Evolutionary conservation across 30 jellyfish, hydroid and myxozoan species (phyloP).

Genomic region (Pelagia noctiluca): DNA sequence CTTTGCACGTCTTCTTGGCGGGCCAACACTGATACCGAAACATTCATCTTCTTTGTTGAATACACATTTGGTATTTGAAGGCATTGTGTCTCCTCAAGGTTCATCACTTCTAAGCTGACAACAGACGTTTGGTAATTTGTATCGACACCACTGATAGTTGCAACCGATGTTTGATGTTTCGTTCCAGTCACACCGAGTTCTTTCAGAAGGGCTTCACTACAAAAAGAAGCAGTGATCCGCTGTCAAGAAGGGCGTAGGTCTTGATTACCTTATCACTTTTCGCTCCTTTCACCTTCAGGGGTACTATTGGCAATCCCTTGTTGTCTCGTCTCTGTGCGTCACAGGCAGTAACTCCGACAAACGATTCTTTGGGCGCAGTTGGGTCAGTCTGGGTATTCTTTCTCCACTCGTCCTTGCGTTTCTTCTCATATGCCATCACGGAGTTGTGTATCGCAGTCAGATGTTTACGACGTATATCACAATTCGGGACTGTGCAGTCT

Average conservation of each 20-base stretch:
- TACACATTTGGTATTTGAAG: constrained; percentile 7
- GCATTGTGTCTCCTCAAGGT: not conserved
- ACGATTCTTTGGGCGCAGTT: not conserved
- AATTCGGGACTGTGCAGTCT: constrained; percentile 5
- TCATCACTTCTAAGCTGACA: constrained; percentile 27
- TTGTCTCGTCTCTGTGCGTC: not conserved
- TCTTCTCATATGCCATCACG: constrained; percentile 12
- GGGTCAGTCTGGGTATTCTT: not conserved
- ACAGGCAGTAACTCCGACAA: not conserved
- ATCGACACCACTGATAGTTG: constrained; percentile 47
- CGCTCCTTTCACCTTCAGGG: constrained; percentile 18
- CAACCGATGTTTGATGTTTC: constrained; percentile 48
- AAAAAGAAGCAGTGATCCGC: constrained; percentile 60
- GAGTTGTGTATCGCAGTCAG: not conserved
- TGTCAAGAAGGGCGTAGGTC: constrained; percentile 64
- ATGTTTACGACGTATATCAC: constrained; percentile 10
- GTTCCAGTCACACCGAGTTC: constrained; percentile 48
- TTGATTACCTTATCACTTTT: constrained; percentile 1
- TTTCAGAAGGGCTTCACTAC: constrained; percentile 53
- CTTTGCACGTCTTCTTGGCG: constrained; percentile 10
- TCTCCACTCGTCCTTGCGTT: not conserved
- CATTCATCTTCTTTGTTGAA: constrained; percentile 2
- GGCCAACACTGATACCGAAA: not conserved
- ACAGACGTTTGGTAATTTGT: not conserved
- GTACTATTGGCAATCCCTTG: constrained; percentile 17